Conservation (phyloP, 2,797 vertebrate species). For the Gallinago nigripennis region DNA sequence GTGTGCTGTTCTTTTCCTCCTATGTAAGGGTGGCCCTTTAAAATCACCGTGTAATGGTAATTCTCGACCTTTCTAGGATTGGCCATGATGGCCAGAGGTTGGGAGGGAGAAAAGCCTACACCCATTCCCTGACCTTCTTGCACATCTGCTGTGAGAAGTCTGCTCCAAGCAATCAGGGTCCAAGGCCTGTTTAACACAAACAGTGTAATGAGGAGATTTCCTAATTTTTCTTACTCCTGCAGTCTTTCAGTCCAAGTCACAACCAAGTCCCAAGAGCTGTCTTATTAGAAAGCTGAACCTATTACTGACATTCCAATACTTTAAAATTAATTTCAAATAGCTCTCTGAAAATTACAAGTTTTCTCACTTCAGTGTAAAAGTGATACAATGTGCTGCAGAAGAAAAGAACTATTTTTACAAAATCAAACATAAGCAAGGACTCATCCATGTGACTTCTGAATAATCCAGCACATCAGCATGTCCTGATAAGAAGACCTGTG, state of each 20-base stretch:
- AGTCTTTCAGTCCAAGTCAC: neutral
- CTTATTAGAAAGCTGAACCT: neutral
- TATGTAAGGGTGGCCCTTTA: neutral
- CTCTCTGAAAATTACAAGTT: neutral
- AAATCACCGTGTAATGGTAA: neutral
- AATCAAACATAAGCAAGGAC: neutral
- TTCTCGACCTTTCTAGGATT: neutral
- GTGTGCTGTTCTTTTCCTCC: neutral
- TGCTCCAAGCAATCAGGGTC: neutral
- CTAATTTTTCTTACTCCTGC: neutral
- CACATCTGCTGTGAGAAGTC: neutral
- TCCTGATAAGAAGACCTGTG: constrained; percentile 26
- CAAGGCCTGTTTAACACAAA: neutral
- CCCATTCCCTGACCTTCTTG: neutral
- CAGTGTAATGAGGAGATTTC: neutral
- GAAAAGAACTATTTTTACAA: neutral
- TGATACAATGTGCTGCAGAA: neutral
- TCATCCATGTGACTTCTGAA: neutral
- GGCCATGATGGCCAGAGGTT: neutral
- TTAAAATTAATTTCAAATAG: neutral
- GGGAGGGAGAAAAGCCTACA: neutral
- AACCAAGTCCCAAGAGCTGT: neutral
- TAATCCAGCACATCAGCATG: constrained; percentile 34
- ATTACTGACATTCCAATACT: neutral
- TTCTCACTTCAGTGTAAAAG: neutral